Evolutionary conservation across 2,888 invertebrate species (phyloP), one percentile per base, ranked within the genome.

Genomic region (Oscheius sp.): DNA sequence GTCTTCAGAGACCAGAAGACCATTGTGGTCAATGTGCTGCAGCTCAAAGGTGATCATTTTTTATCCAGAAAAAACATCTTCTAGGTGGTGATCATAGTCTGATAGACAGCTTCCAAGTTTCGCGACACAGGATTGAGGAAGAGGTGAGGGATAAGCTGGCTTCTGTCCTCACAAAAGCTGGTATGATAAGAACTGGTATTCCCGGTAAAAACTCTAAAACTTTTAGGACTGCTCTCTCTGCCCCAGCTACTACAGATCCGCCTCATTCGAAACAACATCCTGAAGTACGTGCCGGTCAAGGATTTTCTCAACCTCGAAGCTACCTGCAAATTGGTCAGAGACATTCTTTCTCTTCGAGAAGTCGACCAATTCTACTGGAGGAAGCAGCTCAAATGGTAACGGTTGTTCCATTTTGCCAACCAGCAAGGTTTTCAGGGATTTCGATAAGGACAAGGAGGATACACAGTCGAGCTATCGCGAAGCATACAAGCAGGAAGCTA

Each of bases 231-330:
- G 9, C 9, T 42, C 35, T 51, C 33, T 11, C 29, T 68, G n/a
- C 55, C 68, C 3, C 68, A 68, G 55, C 2, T 68, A 10, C 48
- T 59, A 7, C 59, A 60, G 47, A 51, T 71, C 32, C 70, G 59
- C 47, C 32, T 59, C 4, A 48, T 71, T 33, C 70, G 58, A 58
- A 48, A 71, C 37, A 13, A n/a, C 5, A 33, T 68, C 11, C 9
- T 68, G 11, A 32, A 68, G 32, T 13, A 55, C 55, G 50, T 71
- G 11, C n/a, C 32, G n/a, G 48, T 35, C 9, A 71, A 42, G 37
- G 70, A 70, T 11, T 37, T 42, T 5, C 55, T 53, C 35, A 53
- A 37, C n/a, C 53, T 55, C 37, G 70, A 57, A 35, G 37, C 21
- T 29, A 35, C 21, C 11, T 70, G 51, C 21, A 50, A 70, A 10